Conservation (phyloP, 1,140 invertebrate species). For the Anastrepha obliqua region DNA sequence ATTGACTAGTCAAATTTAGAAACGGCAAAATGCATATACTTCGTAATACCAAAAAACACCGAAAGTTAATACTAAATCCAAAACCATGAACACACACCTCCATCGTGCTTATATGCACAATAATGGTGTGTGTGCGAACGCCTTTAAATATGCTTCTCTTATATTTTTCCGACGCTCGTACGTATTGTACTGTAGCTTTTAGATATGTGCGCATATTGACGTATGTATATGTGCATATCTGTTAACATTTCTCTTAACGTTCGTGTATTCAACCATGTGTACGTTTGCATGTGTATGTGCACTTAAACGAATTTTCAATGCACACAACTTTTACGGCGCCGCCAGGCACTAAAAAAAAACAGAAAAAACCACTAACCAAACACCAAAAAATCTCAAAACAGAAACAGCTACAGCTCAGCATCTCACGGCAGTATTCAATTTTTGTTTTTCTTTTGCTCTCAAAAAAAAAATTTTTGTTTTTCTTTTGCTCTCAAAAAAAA, state of each 20-base stretch:
- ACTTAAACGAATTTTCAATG: slow-evolving; percentile 47
- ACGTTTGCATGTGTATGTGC: not conserved
- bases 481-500: not conserved
- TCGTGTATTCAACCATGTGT: not conserved
- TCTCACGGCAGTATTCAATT: not conserved
- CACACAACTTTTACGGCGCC: slow-evolving; percentile 38
- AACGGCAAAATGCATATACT: too few relatives aligned
- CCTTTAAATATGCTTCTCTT: slow-evolving; percentile 11
- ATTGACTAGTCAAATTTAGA: too few relatives aligned
- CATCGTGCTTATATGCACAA: too few relatives aligned
- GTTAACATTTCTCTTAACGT: slow-evolving; percentile 24
- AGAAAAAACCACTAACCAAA: not conserved
- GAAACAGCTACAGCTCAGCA: not conserved
- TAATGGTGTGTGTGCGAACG: not conserved
- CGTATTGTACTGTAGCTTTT: not conserved
- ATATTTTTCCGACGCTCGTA: not conserved
- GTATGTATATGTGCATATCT: not conserved
- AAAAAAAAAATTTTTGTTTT: not conserved
- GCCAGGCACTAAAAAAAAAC: not conserved
- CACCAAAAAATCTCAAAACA: slow-evolving; percentile 26
- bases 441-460: not conserved
- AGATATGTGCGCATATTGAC: not conserved
- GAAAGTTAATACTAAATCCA: too few relatives aligned
- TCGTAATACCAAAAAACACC: too few relatives aligned
- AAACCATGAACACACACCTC: too few relatives aligned